Evolutionary conservation across 2,888 invertebrate species (phyloP).

Genomic region (Dermolepida albohirtum): DNA sequence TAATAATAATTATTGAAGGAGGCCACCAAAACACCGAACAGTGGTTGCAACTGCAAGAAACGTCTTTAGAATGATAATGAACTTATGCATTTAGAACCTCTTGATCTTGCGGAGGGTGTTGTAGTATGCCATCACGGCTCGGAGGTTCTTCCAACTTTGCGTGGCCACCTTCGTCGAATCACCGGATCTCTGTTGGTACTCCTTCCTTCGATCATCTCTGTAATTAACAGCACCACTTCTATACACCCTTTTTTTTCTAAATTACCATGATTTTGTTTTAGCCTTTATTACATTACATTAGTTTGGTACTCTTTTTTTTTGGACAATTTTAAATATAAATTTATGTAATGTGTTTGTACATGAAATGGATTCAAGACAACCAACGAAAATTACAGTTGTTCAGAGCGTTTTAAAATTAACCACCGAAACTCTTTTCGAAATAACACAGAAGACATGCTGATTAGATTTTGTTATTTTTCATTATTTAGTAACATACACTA

Average conservation of each 20-base stretch:
- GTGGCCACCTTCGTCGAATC: conserved; percentile 58
- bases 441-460: too few relatives aligned
- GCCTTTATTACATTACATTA: too few relatives aligned
- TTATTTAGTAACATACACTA: too few relatives aligned
- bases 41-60: conserved; percentile 52
- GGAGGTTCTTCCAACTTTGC: conserved; percentile 88
- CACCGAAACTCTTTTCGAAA: too few relatives aligned
- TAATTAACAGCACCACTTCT: conserved; percentile 33
- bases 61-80: conserved; percentile 31
- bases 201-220: conserved; percentile 49
- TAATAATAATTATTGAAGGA: conserved; percentile 40
- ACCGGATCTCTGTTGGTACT: conserved; percentile 48
- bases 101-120: conserved; percentile 90
- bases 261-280: too few relatives aligned
- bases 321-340: too few relatives aligned
- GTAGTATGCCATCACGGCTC: conserved; percentile 91
- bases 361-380: too few relatives aligned
- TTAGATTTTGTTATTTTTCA: too few relatives aligned
- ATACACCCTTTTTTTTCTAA: conserved; percentile 1
- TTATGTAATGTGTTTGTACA: too few relatives aligned
- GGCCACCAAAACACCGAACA: conserved; percentile 49
- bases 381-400: too few relatives aligned
- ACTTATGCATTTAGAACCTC: conserved; percentile 70
- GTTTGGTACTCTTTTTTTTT: too few relatives aligned
- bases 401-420: too few relatives aligned